These are phyloP conservation scores for Tipula unca DNA, from an alignment of 2,888 invertebrate species.

Conservation along the genomic window DNA sequence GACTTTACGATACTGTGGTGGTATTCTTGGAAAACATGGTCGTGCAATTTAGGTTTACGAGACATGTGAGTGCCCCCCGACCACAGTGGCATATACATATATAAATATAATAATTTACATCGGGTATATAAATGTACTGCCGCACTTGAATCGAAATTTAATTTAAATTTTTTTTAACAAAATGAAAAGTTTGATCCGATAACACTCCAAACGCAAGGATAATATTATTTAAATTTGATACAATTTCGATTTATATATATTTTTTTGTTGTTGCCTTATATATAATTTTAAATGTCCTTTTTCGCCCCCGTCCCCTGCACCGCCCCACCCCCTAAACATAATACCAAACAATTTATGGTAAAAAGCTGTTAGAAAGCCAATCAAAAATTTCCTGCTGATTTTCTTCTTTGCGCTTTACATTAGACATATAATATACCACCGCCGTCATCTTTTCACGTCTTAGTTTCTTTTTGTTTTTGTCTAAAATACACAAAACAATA, in stretches of 20 bases:
- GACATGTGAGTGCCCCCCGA: no score
- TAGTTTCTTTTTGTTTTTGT: background rate
- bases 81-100: background rate
- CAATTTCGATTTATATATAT: background rate
- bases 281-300: background rate
- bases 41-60: no score
- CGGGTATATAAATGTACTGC: background rate
- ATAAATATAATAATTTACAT: background rate
- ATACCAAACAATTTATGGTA: background rate
- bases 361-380: conserved; percentile 1
- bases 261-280: background rate
- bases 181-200: background rate
- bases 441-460: background rate
- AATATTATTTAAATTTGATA: conserved; percentile 4
- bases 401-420: background rate
- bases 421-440: background rate
- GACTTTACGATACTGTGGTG: no score
- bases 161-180: background rate
- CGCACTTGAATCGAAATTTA: background rate
- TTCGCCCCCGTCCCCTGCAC: background rate
- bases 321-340: background rate
- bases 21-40: no score
- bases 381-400: conserved; percentile 2
- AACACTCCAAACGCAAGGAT: background rate
- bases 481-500: background rate